A percentile compares a stretch with the other conserved stretches of the same genome.
Evolutionary conservation across 2,797 vertebrate genomes (phyloP).

Genomic region (Epinephelus coioides): DNA sequence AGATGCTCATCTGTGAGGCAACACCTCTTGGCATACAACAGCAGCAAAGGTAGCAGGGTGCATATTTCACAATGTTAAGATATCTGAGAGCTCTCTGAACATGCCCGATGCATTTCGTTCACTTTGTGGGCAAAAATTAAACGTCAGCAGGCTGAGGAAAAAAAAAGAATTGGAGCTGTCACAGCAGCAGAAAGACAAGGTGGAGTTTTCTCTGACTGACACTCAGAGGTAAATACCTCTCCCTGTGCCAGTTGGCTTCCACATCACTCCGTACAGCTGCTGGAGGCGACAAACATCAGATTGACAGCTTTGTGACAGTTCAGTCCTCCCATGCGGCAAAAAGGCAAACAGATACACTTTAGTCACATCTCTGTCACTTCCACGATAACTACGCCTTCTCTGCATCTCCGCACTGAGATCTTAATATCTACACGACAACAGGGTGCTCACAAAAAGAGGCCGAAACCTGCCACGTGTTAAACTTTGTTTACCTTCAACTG

Average conservation of each 20-base stretch:
- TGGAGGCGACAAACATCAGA: constrained; percentile 60
- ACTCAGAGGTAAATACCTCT: constrained; percentile 40
- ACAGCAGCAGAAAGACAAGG: constrained; percentile 17
- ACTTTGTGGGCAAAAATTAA: constrained; percentile 2
- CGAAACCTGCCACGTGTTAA: not conserved
- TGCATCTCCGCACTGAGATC: not conserved
- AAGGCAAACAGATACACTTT: constrained; percentile 30
- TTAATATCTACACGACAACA: constrained; percentile 3
- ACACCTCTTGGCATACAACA: not conserved
- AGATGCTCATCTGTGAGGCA: constrained; percentile 17
- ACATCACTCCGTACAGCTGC: constrained; percentile 40
- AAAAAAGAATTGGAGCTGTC: constrained; percentile 20
- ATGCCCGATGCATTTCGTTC: constrained; percentile 4
- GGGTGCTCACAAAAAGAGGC: no score
- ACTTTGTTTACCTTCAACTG: constrained; percentile 16
- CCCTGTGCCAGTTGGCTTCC: constrained; percentile 19
- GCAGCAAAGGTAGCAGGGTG: not conserved
- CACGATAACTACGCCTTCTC: not conserved
- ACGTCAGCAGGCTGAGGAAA: not conserved
- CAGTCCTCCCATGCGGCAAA: constrained; percentile 19
- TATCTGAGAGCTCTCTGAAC: not conserved
- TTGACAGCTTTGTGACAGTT: constrained; percentile 60
- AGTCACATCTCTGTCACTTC: constrained; percentile 30
- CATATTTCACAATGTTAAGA: not conserved
- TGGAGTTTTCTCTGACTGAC: constrained; percentile 25